Evolutionary conservation across 2,797 vertebrate genomes (phyloP), one percentile per base, ranked within the genome.

Genomic region (Hypotaenidia philippensis): DNA sequence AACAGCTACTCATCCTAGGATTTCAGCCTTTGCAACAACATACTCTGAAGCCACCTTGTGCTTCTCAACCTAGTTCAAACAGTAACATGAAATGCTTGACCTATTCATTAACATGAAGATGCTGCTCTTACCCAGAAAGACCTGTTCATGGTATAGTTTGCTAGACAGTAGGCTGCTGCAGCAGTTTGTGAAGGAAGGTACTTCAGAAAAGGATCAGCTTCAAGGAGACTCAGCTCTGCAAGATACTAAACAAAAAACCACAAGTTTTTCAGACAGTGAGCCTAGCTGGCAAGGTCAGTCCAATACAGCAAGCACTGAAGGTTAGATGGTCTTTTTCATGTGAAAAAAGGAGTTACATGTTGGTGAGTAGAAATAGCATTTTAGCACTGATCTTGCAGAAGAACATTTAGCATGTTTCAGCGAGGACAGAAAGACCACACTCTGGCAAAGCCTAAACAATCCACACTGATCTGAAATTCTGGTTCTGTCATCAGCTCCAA

Each of bases 91-190:
- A 87, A 36, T 16, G 4, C 20, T 60, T 60, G 27, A 89, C 31
- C 10, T 52, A 56, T 32, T 70, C 19, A 36, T 61, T 61, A 94
- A 60, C 1, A 38, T 10, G 18, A 21, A 86, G 29, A 19, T 83
- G 10, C 56, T 75, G 25, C 17, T 49, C 98, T 98, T 98, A 99
- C 99, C 99, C 99, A 99, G 60, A 99, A 98, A 79, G 93, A 93
- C 65, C 72, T 98, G 96, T 99, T 99, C 34, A 99, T 82, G 0
- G 98, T 99, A 59, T 99, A 99, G 96, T 98, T 98, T 31, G 99
- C 99, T 63, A 99, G 97, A 94, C 98, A 99, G 90, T 98, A 99
- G 61, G 99, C 98, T 66, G 98, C 99, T 65, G 99, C 99, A 65
- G 99, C 99, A 38, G 98, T 97, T 85, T 99, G 61, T 18, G 99